A percentile compares a stretch with the other conserved stretches of the same genome.
phyloP scores from a whole-genome alignment of 2,797 vertebrate genomes.

The Synaphobranchus kaupii region DNA sequence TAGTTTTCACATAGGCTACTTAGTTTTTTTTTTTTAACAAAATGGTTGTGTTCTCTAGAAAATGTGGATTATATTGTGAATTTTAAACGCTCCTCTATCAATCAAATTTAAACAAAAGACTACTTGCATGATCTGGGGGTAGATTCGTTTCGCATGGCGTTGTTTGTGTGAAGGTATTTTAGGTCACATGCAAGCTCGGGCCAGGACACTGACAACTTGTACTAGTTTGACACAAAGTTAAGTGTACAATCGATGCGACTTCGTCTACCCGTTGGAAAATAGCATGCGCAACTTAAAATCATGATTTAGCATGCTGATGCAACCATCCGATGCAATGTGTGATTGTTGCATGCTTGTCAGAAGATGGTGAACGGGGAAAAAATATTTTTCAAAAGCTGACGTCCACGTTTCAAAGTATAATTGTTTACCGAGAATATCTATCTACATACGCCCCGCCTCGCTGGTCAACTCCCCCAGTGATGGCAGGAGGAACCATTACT shows the following conservation, averaged over 20 bases:
- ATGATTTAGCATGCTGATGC: background rate
- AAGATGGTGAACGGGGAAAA: background rate
- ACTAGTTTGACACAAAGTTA: background rate
- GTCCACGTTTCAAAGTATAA: conserved; percentile 4
- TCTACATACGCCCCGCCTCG: conserved; percentile 45
- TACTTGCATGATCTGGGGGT: background rate
- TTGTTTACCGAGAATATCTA: conserved; percentile 21
- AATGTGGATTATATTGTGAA: background rate
- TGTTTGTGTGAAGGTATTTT: background rate
- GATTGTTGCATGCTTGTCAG: conserved; percentile 1
- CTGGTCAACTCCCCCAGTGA: conserved; percentile 45
- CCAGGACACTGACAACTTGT: background rate
- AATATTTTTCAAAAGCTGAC: background rate
- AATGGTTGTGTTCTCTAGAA: background rate
- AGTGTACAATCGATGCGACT: background rate
- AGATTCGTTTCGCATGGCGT: background rate
- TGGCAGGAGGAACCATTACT: conserved; percentile 17
- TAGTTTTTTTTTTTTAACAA: background rate
- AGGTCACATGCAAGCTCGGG: background rate
- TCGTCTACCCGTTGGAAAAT: background rate
- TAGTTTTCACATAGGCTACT: background rate
- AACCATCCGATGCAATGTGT: background rate
- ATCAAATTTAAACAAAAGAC: background rate
- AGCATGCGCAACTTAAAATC: background rate
- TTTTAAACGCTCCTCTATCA: background rate